phyloP scores from a whole-genome alignment of 2,113 vertebrate species.

The Pollimyrus isidori region DNA sequence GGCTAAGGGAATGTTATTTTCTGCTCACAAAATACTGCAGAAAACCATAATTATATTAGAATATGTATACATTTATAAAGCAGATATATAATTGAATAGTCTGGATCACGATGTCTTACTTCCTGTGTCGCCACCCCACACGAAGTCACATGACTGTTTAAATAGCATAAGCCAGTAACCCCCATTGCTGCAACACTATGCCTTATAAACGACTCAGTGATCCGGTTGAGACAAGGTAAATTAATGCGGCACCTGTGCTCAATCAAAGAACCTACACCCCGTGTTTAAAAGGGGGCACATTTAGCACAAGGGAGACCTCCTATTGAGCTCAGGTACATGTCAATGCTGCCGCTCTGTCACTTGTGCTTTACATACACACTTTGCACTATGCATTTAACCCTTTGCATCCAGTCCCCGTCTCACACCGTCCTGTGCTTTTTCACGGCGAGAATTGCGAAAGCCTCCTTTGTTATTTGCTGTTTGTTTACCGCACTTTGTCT shows the following conservation, averaged over 20 bases:
- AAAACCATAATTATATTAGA: not conserved
- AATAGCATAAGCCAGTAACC: not conserved
- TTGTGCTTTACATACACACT: not conserved
- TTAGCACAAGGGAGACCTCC: not conserved
- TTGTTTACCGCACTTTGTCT: not conserved
- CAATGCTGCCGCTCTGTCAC: not conserved
- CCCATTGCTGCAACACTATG: not conserved
- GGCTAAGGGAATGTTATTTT: not conserved
- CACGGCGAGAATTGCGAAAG: not conserved
- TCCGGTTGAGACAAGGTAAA: not conserved
- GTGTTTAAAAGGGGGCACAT: not conserved
- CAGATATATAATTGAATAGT: not conserved
- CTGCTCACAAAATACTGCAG: not conserved
- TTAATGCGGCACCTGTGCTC: not conserved
- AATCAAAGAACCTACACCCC: not conserved
- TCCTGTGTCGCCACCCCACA: not conserved
- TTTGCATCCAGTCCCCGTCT: not conserved
- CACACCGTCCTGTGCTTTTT: not conserved
- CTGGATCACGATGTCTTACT: not conserved
- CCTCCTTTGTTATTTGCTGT: not conserved
- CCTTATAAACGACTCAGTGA: not conserved
- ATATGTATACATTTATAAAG: not conserved
- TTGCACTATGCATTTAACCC: not conserved
- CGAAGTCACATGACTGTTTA: not conserved
- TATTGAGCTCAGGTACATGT: not conserved